Base-by-base conservation (phyloP, 2,113 vertebrate genomes). In the Poeciliopsis turrubarensis region DNA sequence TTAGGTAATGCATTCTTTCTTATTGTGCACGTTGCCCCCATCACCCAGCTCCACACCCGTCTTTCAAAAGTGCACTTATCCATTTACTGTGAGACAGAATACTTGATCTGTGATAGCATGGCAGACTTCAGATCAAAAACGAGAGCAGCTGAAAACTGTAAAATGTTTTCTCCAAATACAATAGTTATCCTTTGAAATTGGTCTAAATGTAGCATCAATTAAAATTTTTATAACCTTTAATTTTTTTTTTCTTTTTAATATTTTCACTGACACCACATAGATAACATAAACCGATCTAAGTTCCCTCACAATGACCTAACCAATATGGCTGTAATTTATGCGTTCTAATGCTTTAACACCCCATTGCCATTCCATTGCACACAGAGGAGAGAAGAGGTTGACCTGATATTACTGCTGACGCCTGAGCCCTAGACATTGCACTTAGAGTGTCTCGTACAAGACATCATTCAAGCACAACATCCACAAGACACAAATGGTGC, bases 1-100 rank as follows among this genome's bases (percentile, higher is more conserved):
- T 95, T 95, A 94, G 93, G 93, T 94, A 95, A 95, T 94, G 94
- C 91, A 94, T 93, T 92, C 83, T 86, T 87, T 92, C 92, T 94
- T 91, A 90, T 87, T 89, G 89, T 86, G 74, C 77, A 34, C 72
- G 57, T 88, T 72, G 82, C 75, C 69, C 78, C 74, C 61, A 41
- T 41, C 64, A 27, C 15, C 26, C 26, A 14, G 8, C 60, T 26
- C 30, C 25, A 26, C 69, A 27, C 69, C 30, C 9, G 14, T 86
- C 76, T 88, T 85, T 81, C 29, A 62, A 63, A 86, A 91, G 86
- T 30, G 65, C 82, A 81, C 66, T 61, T 73, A 79, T 78, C 85
- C 75, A 77, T 91, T 88, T 72, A 30, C 65, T 61, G 61, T 34
- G 62, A 88, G 66, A 60, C 41, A 39, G 51, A 89, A 71, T 29